Evolutionary conservation across 2,113 vertebrate genomes (phyloP).

Genomic region (Percina caprodes): DNA sequence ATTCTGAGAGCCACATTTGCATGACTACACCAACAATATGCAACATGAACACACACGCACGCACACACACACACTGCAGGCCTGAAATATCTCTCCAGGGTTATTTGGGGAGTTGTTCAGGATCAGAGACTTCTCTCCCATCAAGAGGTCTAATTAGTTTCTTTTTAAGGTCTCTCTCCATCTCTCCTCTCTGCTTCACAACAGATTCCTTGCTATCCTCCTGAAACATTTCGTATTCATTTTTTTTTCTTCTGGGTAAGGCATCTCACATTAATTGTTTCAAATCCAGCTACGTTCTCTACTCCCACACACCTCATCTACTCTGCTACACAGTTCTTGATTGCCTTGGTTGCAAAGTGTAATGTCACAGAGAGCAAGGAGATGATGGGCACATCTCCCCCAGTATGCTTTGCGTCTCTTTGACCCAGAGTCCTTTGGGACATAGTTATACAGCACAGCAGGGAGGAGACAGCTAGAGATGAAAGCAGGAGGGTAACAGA

Average conservation of each 20-base stretch:
- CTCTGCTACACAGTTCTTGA: slow-evolving; percentile 15
- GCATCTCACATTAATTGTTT: slow-evolving; percentile 19
- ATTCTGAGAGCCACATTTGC: slow-evolving; percentile 37
- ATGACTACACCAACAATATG: slow-evolving; percentile 38
- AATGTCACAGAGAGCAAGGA: slow-evolving; percentile 27
- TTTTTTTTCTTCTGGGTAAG: slow-evolving; percentile 7
- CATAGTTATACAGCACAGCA: slow-evolving; percentile 52
- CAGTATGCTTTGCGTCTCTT: slow-evolving; percentile 39
- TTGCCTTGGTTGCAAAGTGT: slow-evolving; percentile 47
- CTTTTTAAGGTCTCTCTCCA: slow-evolving; percentile 54
- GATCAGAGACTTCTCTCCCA: slow-evolving; percentile 69
- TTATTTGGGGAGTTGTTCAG: slow-evolving; percentile 71
- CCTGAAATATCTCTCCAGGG: slow-evolving; percentile 56
- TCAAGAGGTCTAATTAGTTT: slow-evolving; percentile 73
- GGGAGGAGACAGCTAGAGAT: slow-evolving; percentile 53
- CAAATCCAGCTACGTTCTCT: slow-evolving; percentile 26
- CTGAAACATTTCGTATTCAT: slow-evolving; percentile 45
- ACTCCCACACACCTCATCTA: slow-evolving; percentile 15
- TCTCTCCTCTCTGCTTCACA: slow-evolving; percentile 31
- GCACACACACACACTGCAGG: slow-evolving; percentile 33
- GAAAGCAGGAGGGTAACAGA: slow-evolving; percentile 52
- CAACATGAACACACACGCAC: slow-evolving; percentile 22
- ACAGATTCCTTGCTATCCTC: slow-evolving; percentile 49
- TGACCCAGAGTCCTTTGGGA: slow-evolving; percentile 52
- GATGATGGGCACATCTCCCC: slow-evolving; percentile 27